Conservation (phyloP, 2,113 vertebrate species). For the Sarotherodon lohbergeri region DNA sequence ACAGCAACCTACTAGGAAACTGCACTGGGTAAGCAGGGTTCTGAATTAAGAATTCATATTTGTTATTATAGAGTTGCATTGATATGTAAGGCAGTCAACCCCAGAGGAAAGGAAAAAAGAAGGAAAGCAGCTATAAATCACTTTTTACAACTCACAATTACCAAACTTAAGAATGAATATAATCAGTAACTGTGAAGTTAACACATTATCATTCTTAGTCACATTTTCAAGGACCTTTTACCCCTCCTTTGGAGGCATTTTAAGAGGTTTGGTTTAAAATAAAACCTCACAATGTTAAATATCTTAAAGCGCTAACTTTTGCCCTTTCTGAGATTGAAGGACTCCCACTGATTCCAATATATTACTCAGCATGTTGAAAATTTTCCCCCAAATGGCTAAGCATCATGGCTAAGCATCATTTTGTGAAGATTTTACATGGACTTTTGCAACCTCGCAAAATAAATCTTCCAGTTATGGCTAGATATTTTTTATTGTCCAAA, state of each 20-base stretch:
- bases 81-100: not conserved
- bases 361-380: not conserved
- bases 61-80: not conserved
- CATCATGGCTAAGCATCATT: not conserved
- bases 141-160: not conserved
- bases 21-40: fast-evolving
- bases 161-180: not conserved
- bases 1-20: not conserved
- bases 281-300: not conserved
- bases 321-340: not conserved
- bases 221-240: not conserved
- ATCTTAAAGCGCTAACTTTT: not conserved
- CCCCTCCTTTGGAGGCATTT: not conserved
- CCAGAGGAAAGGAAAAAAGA: not conserved
- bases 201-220: not conserved
- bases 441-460: not conserved
- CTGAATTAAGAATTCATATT: not conserved
- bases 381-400: not conserved
- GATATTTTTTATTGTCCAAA: not conserved
- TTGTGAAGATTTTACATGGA: not conserved
- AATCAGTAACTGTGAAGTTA: not conserved
- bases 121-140: not conserved
- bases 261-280: not conserved
- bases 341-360: not conserved
- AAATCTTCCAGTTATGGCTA: not conserved